Conservation (phyloP, 2,797 vertebrate genomes). For the Odontamblyopus rebecca region DNA sequence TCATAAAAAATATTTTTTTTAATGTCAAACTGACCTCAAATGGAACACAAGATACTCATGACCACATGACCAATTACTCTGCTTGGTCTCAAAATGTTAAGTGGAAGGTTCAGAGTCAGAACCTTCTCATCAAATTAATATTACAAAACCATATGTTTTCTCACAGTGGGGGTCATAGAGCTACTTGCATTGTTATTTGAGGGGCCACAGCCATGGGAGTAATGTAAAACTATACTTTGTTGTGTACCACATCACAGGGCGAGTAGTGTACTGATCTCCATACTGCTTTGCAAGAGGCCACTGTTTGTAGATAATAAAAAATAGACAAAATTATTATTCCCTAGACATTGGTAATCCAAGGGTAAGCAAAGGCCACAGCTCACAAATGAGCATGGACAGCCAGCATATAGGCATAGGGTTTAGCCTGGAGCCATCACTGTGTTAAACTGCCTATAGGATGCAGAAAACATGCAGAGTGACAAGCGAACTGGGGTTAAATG, state of each 20-base stretch:
- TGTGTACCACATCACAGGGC: not conserved
- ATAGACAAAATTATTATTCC: not conserved
- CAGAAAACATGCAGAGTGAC: constrained; percentile 15
- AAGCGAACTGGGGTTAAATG: constrained; percentile 27
- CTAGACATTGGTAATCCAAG: constrained; percentile 32
- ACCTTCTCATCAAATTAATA: not conserved
- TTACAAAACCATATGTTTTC: not conserved
- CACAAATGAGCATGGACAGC: constrained; percentile 57
- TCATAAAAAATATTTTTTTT: not conserved
- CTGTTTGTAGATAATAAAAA: not conserved
- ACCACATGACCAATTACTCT: constrained; percentile 4
- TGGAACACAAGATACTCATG: not conserved
- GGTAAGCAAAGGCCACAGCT: constrained; percentile 33
- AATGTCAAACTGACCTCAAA: constrained; percentile 6
- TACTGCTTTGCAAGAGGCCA: not conserved
- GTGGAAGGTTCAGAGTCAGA: not conserved
- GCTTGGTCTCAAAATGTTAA: constrained; percentile 4
- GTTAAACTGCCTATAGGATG: constrained; percentile 33
- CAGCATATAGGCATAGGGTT: constrained; percentile 44
- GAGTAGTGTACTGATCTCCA: not conserved
- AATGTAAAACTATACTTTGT: too few species aligned
- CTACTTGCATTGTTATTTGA: not conserved
- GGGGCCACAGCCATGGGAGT: not conserved
- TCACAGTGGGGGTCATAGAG: not conserved
- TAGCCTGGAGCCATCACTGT: constrained; percentile 43